A percentile compares a stretch with the other conserved stretches of the same genome.
phyloP scores from a whole-genome alignment of 2,888 invertebrate species.

The Acanthacorydalis orientalis region DNA sequence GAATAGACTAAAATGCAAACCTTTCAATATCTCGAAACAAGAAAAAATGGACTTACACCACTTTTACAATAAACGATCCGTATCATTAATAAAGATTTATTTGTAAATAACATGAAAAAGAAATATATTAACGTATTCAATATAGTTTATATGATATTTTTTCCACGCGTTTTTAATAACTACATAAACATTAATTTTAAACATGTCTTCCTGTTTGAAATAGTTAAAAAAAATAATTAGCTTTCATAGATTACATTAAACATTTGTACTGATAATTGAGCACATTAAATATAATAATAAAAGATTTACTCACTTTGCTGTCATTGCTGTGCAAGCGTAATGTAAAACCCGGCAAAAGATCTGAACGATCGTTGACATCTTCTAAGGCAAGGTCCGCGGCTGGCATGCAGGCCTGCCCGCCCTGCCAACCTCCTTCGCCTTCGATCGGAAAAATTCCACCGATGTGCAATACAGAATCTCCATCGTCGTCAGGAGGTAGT shows the following conservation, averaged over 20 bases:
- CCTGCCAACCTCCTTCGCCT: constrained; percentile 95
- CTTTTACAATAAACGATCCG: too few relatives aligned
- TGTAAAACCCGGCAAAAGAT: constrained; percentile 81
- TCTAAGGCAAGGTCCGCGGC: constrained; percentile 92
- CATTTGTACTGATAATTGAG: not conserved
- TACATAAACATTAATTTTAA: too few relatives aligned
- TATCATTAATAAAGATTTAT: too few relatives aligned
- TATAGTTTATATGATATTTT: too few relatives aligned
- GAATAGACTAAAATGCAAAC: too few relatives aligned
- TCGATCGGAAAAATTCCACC: constrained; percentile 97
- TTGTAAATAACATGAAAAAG: too few relatives aligned
- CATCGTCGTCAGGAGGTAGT: constrained; percentile 20
- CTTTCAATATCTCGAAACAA: too few relatives aligned
- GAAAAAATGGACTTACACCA: too few relatives aligned
- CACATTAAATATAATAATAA: not conserved
- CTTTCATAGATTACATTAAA: not conserved
- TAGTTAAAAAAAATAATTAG: too few relatives aligned
- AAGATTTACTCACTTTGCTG: constrained; percentile 60
- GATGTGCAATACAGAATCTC: constrained; percentile 71
- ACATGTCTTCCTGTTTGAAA: too few relatives aligned
- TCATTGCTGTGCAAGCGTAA: constrained; percentile 88
- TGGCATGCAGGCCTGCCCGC: constrained; percentile 95
- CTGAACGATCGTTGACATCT: constrained; percentile 80
- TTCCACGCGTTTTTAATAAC: too few relatives aligned
- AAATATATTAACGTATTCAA: too few relatives aligned